Evolutionary conservation across 2,888 invertebrate species (phyloP), one percentile per base, ranked within the genome.

Genomic region (Stegana nigrithorax): DNA sequence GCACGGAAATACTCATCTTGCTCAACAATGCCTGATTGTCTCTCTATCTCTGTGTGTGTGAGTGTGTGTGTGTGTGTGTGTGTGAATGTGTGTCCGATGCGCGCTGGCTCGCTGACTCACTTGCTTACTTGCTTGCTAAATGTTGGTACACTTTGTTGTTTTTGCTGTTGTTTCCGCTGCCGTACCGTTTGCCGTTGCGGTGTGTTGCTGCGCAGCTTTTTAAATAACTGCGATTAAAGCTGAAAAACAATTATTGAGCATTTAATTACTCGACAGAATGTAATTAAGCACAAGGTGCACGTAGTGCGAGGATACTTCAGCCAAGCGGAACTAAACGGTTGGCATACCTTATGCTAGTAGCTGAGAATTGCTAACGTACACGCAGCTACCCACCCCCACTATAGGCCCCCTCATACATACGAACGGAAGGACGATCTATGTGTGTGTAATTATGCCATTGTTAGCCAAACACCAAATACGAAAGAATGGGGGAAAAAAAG

Each of bases 241-340:
- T 73, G 17, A n/a, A 75, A 75, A 77, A 75, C 78, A 77, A 75
- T 75, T 78, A 77, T 77, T 77, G 75, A 73, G 78, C 73, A 69
- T 75, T 75, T 75, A 77, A 75, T 77, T 75, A 73, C 78, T 71
- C 69, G 71, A 71, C 73, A 71, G 71, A 76, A 75, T 75, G 75
- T 73, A 76, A 76, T 76, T 76, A 77, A 76, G 78, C 51, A 66
- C 56, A 75, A 73, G 73, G 69, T 68, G 67, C 71, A 76, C 75
- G 72, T 69, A 62, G 63, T 6, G 12, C 51, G 2, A 51, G 25
- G 4, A n/a, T n/a, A n/a, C n/a, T n/a, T n/a, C n/a, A n/a, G n/a
- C n/a, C n/a, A n/a, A n/a, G n/a, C n/a, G n/a, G n/a, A n/a, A n/a
- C n/a, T n/a, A n/a, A n/a, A n/a, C n/a, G n/a, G n/a, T n/a, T n/a